phyloP scores from a whole-genome alignment of 2,797 vertebrate species.

The Myotis pilosus region DNA sequence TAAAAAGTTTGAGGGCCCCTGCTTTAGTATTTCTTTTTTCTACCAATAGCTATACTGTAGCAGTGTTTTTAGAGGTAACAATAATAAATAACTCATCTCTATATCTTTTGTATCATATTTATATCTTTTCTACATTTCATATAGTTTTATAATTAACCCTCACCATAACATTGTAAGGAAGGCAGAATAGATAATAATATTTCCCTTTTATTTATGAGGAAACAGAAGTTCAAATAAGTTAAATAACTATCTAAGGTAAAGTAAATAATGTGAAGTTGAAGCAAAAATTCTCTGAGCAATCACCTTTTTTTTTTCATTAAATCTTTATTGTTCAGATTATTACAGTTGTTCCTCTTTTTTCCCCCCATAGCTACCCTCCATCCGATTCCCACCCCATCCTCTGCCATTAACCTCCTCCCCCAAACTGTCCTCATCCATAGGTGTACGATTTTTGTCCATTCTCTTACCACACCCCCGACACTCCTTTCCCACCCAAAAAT shows the following conservation, averaged over 20 bases:
- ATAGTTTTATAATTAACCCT: conserved; percentile 20
- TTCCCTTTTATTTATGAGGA: conserved; percentile 17
- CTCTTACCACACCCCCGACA: too few species aligned
- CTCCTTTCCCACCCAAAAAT: too few species aligned
- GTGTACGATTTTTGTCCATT: too few species aligned
- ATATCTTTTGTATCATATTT: not conserved
- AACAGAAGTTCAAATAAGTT: not conserved
- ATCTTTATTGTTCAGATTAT: too few species aligned
- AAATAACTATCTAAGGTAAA: not conserved
- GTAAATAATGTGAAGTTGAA: not conserved
- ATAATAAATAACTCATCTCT: conserved; percentile 11
- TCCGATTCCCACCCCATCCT: too few species aligned
- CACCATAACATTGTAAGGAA: conserved; percentile 18
- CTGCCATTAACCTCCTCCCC: too few species aligned
- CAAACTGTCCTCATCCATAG: too few species aligned
- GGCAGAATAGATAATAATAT: not conserved
- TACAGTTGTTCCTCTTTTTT: too few species aligned
- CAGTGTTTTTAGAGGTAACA: conserved; percentile 23
- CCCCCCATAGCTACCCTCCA: too few species aligned
- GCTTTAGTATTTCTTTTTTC: conserved; percentile 3
- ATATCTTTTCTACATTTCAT: conserved; percentile 6
- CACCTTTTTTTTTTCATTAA: not conserved
- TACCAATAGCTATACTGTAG: not conserved
- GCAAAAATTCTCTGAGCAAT: not conserved
- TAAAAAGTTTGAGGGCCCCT: too few species aligned